Base-by-base conservation (phyloP, 1,140 invertebrate genomes). In the Drosophila nebulosa region DNA sequence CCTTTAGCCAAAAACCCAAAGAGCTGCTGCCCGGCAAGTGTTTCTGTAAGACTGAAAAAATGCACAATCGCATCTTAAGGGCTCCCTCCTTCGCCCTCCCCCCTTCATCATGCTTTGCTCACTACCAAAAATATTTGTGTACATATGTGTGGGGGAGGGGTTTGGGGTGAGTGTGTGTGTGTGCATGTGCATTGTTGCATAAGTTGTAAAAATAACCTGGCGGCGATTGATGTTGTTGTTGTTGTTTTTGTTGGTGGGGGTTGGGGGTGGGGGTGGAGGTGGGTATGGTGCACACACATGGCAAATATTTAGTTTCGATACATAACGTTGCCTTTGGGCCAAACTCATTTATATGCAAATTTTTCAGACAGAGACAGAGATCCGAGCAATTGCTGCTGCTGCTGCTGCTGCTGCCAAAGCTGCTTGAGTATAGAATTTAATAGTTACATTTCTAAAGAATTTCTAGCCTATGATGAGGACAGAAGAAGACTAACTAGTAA, bases 291-390 rank as follows among this genome's bases (percentile, higher is more conserved):
- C 24, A 61, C 67, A 55, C 74, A 74, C 78, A 83, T 86, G 81
- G 83, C 66, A 81, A 86, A 86, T 86, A 86, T 86, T 86, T 86
- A 78, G 81, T 78, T 86, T 86, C 81, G 81, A 86, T 86, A 81
- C n/a, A n/a, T n/a, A n/a, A n/a, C 81, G 83, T 58, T 88, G 83
- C 81, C 83, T 88, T 88, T 72, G 83, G 83, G 81, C 83, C 59
- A 86, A 86, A 88, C 81, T 86, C 81, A 86, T 86, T 86, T 86
- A 86, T 74, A 86, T 86, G 81, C 83, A 86, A 86, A 86, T 86
- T 86, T 88, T 69, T 64, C 27, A 30, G 1, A 0, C 27, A 12
- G 2, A 52, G 77, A 66, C 73, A 80, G 30, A 86, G 78, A 68
- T 73, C 65, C 4, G 21, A 2, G 21, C 42, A 22, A 12, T 10